Base-by-base conservation (phyloP, 2,888 invertebrate genomes). In the Cheilosia scutellata region DNA sequence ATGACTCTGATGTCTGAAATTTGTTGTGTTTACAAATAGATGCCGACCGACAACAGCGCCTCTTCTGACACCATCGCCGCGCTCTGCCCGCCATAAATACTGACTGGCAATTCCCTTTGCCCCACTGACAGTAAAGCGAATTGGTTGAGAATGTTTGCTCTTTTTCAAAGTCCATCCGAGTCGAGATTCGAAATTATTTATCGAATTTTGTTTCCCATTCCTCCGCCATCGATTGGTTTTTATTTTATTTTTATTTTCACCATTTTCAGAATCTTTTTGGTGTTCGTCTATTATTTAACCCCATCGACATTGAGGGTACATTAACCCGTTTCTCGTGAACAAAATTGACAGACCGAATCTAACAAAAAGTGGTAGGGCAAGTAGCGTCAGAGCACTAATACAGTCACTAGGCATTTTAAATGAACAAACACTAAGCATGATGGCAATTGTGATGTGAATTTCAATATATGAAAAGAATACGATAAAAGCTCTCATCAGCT, bases 221-320 rank as follows among this genome's bases (percentile, higher is more conserved):
- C 37, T 62, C 49, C 33, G 53, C 70, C 31, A 75, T 65, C 51
- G 68, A 58, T 76, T 53, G 60, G n/a, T 44, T 47, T 31, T 53
- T 44, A 16, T 57, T 71, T 55, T 47, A 60, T 62, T 63, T 62
- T 63, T 71, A 63, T 65, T 62, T 63, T 55, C 47, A 49, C 33
- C 57, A 58, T 72, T 58, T 72, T 79, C 29, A 58, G 71, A 71
- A 57, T 49, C 47, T 53, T 33, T 53, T n/a, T 63, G 65, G 5
- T 11, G 29, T 44, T 60, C 20, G 37, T 75, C 71, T 70, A 84
- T 70, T 70, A 80, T 58, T 79, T 79, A 80, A 84, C 84, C 84
- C 53, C 53, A 33, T 80, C 71, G 84, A 84, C 84, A 80, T 84
- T 84, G 84, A 75, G 27, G 65, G 84, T 74, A 80, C 80, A 29